Conservation (phyloP, 2,888 invertebrate species). For the Oasisia sp. region DNA sequence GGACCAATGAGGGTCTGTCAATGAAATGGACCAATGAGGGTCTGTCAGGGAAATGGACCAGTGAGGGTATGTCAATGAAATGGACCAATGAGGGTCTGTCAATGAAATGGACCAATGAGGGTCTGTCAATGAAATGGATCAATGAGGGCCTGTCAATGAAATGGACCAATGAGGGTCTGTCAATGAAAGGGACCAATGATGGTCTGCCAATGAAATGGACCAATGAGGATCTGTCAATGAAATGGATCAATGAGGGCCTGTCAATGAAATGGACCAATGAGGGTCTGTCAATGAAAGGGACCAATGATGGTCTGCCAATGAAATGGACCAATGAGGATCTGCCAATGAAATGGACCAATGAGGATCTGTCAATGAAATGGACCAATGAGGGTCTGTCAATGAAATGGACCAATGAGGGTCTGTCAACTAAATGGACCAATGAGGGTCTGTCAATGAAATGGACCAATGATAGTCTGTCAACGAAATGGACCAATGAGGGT, state of each 20-base stretch:
- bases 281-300: background rate
- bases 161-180: background rate
- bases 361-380: too few species aligned
- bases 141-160: background rate
- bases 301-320: background rate
- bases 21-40: too few species aligned
- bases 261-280: background rate
- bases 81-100: background rate
- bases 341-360: too few species aligned
- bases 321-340: too few species aligned
- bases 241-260: background rate
- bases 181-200: background rate
- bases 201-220: background rate
- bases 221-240: background rate
- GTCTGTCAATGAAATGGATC: background rate
- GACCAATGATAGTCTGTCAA: too few species aligned
- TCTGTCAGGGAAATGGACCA: too few species aligned
- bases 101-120: background rate
- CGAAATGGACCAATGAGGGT: too few species aligned
- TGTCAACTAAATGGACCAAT: too few species aligned
- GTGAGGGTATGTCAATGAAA: too few species aligned
- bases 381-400: too few species aligned
- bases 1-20: background rate
- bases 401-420: too few species aligned
- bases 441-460: too few species aligned